A percentile compares a stretch with the other conserved stretches of the same genome.
phyloP scores from a whole-genome alignment of 2,797 vertebrate species.

The Tapirus indicus region DNA sequence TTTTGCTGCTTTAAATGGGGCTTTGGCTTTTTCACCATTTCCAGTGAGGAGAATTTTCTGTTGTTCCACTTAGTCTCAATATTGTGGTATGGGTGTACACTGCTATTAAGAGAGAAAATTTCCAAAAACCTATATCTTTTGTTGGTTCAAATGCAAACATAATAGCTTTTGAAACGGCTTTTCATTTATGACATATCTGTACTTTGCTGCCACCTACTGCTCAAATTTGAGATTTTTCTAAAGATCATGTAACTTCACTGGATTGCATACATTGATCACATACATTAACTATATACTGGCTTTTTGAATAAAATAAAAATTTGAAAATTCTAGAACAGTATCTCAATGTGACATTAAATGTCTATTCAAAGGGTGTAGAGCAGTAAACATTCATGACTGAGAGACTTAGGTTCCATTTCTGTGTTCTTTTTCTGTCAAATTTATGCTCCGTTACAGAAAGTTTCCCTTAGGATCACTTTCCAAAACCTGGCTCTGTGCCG shows the following conservation, averaged over 20 bases:
- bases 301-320: slow-evolving; percentile 24
- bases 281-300: background rate
- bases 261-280: background rate
- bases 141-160: background rate
- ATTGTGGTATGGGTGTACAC: background rate
- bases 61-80: background rate
- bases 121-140: background rate
- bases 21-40: background rate
- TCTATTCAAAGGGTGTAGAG: background rate
- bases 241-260: background rate
- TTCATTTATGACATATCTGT: background rate
- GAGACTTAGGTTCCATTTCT: background rate
- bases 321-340: background rate
- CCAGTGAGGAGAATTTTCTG: background rate
- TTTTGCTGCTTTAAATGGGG: background rate
- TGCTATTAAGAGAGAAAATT: background rate
- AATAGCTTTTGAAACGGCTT: background rate
- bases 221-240: background rate
- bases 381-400: background rate
- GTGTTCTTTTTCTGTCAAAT: background rate
- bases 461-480: background rate
- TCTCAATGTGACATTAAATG: slow-evolving; percentile 7
- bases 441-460: background rate
- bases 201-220: slow-evolving; percentile 3
- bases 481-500: background rate